Base-by-base conservation (phyloP, 1,140 invertebrate genomes). In the Bursaphelenchus mucronatus region DNA sequence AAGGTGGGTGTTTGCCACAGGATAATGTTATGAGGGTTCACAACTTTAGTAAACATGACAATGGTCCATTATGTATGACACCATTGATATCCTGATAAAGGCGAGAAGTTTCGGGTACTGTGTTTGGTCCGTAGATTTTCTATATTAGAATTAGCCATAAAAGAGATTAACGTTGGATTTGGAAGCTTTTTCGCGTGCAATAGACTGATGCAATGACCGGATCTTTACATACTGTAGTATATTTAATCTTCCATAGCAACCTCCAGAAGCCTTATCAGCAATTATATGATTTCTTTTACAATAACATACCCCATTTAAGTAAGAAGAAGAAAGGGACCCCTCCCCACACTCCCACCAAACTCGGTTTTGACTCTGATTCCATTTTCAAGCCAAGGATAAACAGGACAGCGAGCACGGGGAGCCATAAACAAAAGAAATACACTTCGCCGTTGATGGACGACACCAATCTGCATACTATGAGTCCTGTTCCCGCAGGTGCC, bases 311-410 rank as follows among this genome's bases (percentile, higher is more conserved):
- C 47, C 19, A 49, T 49, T 49, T 49, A n/a, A 49, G 19, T 49
- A 49, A n/a, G 19, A 49, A 19, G 19, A 49, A 19, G 13, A n/a
- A 49, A 19, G 13, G 19, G 19, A n/a, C 13, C 47, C 47, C 19
- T 49, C 47, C 47, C 47, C 19, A n/a, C 47, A 49, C 47, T 49
- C 47, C 40, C 41, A 39, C 40, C 47, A 17, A 50, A 8, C 13
- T 55, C 54, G 54, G 54, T 43, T 55, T 55, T 39, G 39, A 55
- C 19, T n/a, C 39, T n/a, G 54, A 55, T 55, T 40, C 57, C 11
- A 59, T 59, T 11, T 59, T 59, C n/a, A 59, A 59, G 41, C 57
- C 57, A 39, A 59, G 45, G 40, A 59, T 59, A 39, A 59, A 59
- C 47, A 13, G 57, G 10, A 59, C 57, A 13, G 57, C 57, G 3